Evolutionary conservation across 2,113 vertebrate genomes (phyloP).

Genomic region (Arothron firmamentum): DNA sequence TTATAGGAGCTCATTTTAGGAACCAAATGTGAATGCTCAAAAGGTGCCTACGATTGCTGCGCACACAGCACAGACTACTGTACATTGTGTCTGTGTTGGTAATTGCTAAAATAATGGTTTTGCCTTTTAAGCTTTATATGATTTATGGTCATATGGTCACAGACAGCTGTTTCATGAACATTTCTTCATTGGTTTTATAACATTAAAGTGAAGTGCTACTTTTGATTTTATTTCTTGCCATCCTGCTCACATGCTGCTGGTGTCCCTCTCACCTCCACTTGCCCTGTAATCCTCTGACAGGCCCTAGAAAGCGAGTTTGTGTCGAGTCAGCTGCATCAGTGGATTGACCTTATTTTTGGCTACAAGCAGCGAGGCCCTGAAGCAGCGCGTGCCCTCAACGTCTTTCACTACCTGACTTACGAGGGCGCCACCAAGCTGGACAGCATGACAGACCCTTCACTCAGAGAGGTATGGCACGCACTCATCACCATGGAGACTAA

Average conservation of each 20-base stretch:
- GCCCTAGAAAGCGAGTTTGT: conserved; percentile 99
- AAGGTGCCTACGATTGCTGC: too few relatives aligned
- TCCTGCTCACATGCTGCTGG: conserved; percentile 27
- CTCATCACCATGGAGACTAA: conserved; percentile 32
- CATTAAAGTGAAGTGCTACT: too few relatives aligned
- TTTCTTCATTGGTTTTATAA: too few relatives aligned
- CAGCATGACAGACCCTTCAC: conserved; percentile 84
- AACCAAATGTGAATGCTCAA: too few relatives aligned
- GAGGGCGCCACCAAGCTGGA: conserved; percentile 93
- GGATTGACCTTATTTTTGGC: conserved; percentile 99
- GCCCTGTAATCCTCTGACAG: conserved; percentile 74
- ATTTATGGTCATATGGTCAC: too few relatives aligned
- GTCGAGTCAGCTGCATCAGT: conserved; percentile 98
- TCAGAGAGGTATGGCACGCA: conserved; percentile 84
- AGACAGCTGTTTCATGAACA: too few relatives aligned
- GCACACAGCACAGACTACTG: too few relatives aligned
- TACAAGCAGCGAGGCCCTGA: conserved; percentile 98
- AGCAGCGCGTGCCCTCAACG: conserved; percentile 92
- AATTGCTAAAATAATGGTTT: too few relatives aligned
- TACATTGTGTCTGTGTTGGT: too few relatives aligned
- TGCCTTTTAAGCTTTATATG: too few relatives aligned
- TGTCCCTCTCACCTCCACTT: conserved; percentile 65
- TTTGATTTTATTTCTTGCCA: conserved; percentile 9
- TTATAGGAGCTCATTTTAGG: too few relatives aligned
- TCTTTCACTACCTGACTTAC: conserved; percentile 96